Base-by-base conservation (phyloP, 2,888 invertebrate genomes). In the Isoperla grammatica region DNA sequence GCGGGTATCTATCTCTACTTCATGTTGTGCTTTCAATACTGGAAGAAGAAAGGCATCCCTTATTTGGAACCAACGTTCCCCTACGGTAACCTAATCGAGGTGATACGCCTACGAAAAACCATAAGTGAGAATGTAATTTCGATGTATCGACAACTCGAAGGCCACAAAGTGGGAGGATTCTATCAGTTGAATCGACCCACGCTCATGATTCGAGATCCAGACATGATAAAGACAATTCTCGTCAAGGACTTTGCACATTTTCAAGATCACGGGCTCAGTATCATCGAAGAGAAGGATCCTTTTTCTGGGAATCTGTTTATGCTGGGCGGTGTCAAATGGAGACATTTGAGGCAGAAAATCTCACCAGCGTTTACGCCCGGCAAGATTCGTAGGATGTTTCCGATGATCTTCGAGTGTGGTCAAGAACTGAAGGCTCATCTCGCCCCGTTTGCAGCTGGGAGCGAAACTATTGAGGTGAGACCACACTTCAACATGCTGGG, bases 321-420 rank as follows among this genome's bases (percentile, higher is more conserved):
- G 60, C 69, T 81, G 39, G 75, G 76, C 55, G 83, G 81, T 0
- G 73, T 78, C 6, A 76, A 78, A 54, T 88, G 88, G 87, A 84
- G 79, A 67, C 77, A 74, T 55, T 71, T 87, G 22, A 76, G 87
- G 13, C 66, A 77, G 0, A 84, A 84, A 67, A 72, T 87, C 67
- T 79, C 85, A 1, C 84, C 86, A 0, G 79, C 82, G 0, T 88
- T 86, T 68, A 81, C 86, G 0, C 79, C 85, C 0, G 83, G 82
- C 5, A 86, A 85, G 71, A 71, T 87, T 48, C 86, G 83, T 69
- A 78, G 73, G 1, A 84, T 86, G 82, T 84, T 83, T 66, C 75
- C 75, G 0, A 77, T 81, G 0, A 78, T 86, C 8, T 76, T 81
- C 40, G 74, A 78, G 40, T 80, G 83, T 57, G 81, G 81, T 0